A percentile compares a stretch with the other conserved stretches of the same genome.
phyloP scores from a whole-genome alignment of 2,113 vertebrate species.

The Protobothrops mucrosquamatus region DNA sequence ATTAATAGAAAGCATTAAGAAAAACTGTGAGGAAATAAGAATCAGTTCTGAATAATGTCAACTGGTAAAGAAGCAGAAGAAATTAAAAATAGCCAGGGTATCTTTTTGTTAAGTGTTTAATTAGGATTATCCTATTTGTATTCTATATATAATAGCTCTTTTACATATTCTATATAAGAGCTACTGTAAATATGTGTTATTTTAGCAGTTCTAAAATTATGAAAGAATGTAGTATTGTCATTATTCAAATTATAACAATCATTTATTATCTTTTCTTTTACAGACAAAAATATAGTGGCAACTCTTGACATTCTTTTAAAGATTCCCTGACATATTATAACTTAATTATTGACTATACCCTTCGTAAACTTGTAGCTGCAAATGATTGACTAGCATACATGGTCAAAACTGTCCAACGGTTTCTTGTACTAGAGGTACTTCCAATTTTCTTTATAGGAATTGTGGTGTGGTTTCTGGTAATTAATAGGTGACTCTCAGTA shows the following conservation, averaged over 20 bases:
- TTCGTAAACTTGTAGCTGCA: not conserved
- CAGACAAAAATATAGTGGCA: not conserved
- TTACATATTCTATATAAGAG: not conserved
- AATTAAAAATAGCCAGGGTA: not conserved
- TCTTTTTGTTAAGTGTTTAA: not conserved
- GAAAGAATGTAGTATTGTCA: not conserved
- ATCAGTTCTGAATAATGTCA: not conserved
- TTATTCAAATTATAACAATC: not conserved
- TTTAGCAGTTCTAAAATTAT: not conserved
- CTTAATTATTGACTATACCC: not conserved
- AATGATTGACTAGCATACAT: not conserved
- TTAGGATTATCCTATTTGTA: not conserved
- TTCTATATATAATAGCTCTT: not conserved
- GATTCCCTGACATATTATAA: not conserved
- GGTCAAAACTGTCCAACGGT: not conserved
- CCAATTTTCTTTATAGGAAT: not conserved
- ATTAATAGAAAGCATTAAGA: not conserved
- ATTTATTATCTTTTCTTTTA: not conserved
- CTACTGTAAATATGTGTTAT: not conserved
- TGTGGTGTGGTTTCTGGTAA: not conserved
- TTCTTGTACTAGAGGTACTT: not conserved
- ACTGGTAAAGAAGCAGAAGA: not conserved
- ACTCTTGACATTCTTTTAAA: not conserved
- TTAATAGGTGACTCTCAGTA: not conserved
- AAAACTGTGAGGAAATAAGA: not conserved